Base-by-base conservation (phyloP, 2,113 vertebrate species). In the Hypomesus transpacificus region DNA sequence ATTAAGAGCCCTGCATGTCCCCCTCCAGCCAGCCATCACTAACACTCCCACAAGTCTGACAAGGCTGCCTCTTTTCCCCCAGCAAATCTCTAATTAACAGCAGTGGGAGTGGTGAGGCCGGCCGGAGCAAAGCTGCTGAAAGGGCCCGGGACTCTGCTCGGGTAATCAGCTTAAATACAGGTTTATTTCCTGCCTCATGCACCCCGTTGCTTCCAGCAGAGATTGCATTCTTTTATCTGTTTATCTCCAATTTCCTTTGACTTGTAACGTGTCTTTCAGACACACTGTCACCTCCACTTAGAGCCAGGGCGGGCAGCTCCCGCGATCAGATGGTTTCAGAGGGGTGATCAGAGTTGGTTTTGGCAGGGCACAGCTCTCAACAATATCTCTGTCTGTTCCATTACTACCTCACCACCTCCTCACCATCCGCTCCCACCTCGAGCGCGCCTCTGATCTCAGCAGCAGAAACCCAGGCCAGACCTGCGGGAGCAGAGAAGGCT, bases 161-260 rank as follows among this genome's bases (percentile, higher is more conserved):
- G 88, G 87, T 93, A 94, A 94, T 92, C 91, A 91, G 90, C 91
- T 94, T 92, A 92, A 87, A 90, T 90, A 90, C 90, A 89, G 60
- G 84, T 89, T 90, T 80, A 80, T 92, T 94, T 94, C 93, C 92
- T 93, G 91, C 85, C 91, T 88, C 87, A 56, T 66, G 85, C 75
- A 76, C 87, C 91, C 88, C 66, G 61, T 79, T 84, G 84, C 82
- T 87, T 91, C 89, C 90, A 83, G 82, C 86, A 83, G 86, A 85
- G 89, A 89, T 83, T 81, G 84, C 78, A 87, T 90, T 89, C 83
- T 88, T 90, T 87, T 83, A 89, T 90, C 88, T 87, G 88, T 92
- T 90, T 90, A 88, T 88, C 86, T 90, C 89, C 88, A 88, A 89
- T 93, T 92, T 90, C 86, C 91, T 88, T 82, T 74, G 81, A 88